Evolutionary conservation across 2,888 invertebrate genomes (phyloP), one percentile per base, ranked within the genome.

Genomic region (Oxyteleia sp.): DNA sequence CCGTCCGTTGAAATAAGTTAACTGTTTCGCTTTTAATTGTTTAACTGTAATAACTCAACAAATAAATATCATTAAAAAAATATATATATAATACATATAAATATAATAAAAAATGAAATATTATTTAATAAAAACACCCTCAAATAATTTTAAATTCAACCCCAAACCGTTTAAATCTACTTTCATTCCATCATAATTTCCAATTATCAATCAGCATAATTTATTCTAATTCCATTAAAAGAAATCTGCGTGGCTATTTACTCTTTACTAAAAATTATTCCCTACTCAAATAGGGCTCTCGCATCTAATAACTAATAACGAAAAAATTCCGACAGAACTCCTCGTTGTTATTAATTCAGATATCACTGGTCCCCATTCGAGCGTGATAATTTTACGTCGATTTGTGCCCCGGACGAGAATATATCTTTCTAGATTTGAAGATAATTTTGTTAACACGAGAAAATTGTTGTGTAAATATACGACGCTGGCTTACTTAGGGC

Each of bases 391-490:
- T 47, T 76, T 10, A 18, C 57, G 59, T 41, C 49, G 32, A 66
- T 66, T 66, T 76, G 64, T 51, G 29, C 1, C 4, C 23, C 1
- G 18, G 23, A 13, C 13, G 47, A 51, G 61, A 69, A 69, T 61
- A 23, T 78, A 78, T 38, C 47, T 63, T 10, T 2, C 38, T 16
- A 53, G 68, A 81, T 81, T 63, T 55, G 57, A 41, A 59, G 81
- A 81, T 81, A 75, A 81, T 76, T 63, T 78, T 38, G 63, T 69
- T 61, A 64, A 55, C 26, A 51, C 23, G 61, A 74, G 79, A 57
- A 79, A 79, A 72, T 79, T 55, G 74, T 59, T 57, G 23, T 8
- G 20, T 41, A 13, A 72, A 64, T 55, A 63, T 64, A 80, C 47
- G 79, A 63, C 11, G 18, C 29, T n/a, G 11, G 7, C 13, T 38